Evolutionary conservation across 2,888 invertebrate species (phyloP).

Genomic region (Megamerina dolium): DNA sequence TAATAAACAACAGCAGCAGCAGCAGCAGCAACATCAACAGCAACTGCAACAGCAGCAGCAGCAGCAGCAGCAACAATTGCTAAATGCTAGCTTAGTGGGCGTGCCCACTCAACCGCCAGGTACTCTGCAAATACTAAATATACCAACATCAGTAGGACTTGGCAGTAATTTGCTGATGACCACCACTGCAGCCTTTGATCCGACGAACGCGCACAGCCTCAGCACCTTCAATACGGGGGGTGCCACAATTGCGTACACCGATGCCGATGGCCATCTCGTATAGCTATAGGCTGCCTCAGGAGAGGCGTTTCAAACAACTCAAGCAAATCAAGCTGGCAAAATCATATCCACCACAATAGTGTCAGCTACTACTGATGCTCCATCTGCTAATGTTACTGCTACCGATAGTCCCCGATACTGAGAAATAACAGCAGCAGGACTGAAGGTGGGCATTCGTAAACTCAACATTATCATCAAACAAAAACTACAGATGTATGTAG

Average conservation of each 20-base stretch:
- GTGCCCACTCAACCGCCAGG: slow-evolving; percentile 37
- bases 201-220: slow-evolving; percentile 40
- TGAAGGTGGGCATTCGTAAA: no score
- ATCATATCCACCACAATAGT: slow-evolving; percentile 10
- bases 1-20: slow-evolving; percentile 53
- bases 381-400: background rate
- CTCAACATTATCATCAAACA: no score
- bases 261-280: slow-evolving; percentile 50
- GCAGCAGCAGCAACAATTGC: slow-evolving; percentile 52
- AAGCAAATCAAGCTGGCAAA: slow-evolving; percentile 2
- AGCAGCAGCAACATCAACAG: slow-evolving; percentile 52
- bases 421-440: slow-evolving; percentile 7
- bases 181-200: slow-evolving; percentile 42
- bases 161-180: slow-evolving; percentile 42
- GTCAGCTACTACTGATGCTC: no score
- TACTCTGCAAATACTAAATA: slow-evolving; percentile 55
- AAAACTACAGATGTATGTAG: no score
- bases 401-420: slow-evolving; percentile 3
- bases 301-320: slow-evolving; percentile 12
- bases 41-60: slow-evolving; percentile 52
- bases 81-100: slow-evolving; percentile 34
- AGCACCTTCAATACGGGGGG: slow-evolving; percentile 43
- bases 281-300: slow-evolving; percentile 43
- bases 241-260: slow-evolving; percentile 46
- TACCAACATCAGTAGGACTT: slow-evolving; percentile 52